Evolutionary conservation across 2,113 vertebrate species (phyloP), one percentile per base, ranked within the genome.

Genomic region (Prietella phreatophila): DNA sequence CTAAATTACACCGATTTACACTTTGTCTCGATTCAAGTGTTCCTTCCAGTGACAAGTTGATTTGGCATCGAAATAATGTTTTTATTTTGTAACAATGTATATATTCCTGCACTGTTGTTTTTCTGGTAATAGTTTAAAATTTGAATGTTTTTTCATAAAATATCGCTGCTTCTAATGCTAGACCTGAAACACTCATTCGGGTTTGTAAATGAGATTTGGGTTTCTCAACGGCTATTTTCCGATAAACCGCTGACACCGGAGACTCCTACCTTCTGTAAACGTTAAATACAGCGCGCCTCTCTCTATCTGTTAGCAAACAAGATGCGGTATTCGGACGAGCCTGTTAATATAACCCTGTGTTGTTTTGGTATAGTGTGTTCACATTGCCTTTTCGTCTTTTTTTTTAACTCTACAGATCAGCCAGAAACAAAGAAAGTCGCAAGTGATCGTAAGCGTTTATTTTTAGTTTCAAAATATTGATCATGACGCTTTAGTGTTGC

Each of bases 351-450:
- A 69, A 33, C 0, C 3, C 4, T 33, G 30, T 69, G 65, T 33
- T 33, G n/a, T 78, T 47, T 84, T 92, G 76, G 92, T 71, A 4
- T 50, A 61, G 84, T n/a, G 5, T 82, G 22, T 15, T 50, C 22
- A 76, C 42, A 27, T 50, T 5, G 6, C 25, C 1, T 7, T 47
- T 47, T 2, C 25, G 2, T 50, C 6, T 8, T 5, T 19, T 83
- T 56, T 89, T 92, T 60, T 30, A 90, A 53, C 79, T 82, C 89
- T 88, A 81, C 95, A 99, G 98, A 99, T 96, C 98, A 99, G 93
- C 98, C 98, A 92, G 98, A 99, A 94, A 97, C 98, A 86, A 99
- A 99, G 95, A 99, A 99, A 95, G 97, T 99, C 92, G 97, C 98
- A 91, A 99, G 97, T 92, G 98, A 99, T 90, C 97, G 98, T 99